These are phyloP conservation scores for Pocillopora damicornis DNA, from an alignment of 64 coral and sea anemone genomes.

Conservation along the genomic window DNA sequence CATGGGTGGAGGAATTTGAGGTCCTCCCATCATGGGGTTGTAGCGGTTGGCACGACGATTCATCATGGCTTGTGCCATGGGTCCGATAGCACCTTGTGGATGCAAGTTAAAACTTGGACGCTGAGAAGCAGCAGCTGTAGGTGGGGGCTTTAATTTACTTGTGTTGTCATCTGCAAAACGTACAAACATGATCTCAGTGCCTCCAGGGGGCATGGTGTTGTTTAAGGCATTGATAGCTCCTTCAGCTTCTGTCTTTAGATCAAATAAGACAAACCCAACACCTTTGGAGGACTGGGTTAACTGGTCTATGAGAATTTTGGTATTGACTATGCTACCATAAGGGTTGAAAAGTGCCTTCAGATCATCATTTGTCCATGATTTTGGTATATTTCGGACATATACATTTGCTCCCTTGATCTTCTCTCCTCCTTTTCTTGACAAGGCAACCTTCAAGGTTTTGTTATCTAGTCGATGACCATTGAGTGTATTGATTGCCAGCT, in stretches of 20 bases:
- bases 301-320: slow-evolving; percentile 62
- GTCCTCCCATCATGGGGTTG: slow-evolving; percentile 56
- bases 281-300: slow-evolving; percentile 63
- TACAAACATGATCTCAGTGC: slow-evolving; percentile 52
- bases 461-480: slow-evolving; percentile 65
- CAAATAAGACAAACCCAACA: slow-evolving; percentile 75
- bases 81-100: slow-evolving; percentile 50
- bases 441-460: slow-evolving; percentile 77
- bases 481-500: slow-evolving; percentile 66
- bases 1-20: slow-evolving; percentile 27
- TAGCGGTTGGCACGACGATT: slow-evolving; percentile 78
- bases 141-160: slow-evolving; percentile 42
- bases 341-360: slow-evolving; percentile 49
- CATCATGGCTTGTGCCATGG: slow-evolving; percentile 49
- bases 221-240: slow-evolving; percentile 55
- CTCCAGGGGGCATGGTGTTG: slow-evolving; percentile 57
- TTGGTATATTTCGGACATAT: slow-evolving; percentile 76
- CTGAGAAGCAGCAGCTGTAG: neutral
- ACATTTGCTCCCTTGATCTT: slow-evolving; percentile 81
- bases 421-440: slow-evolving; percentile 71
- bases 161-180: slow-evolving; percentile 84
- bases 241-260: slow-evolving; percentile 74
- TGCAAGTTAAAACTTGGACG: slow-evolving; percentile 27
- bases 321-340: slow-evolving; percentile 73
- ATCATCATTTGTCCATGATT: slow-evolving; percentile 41